Evolutionary conservation across 2,888 invertebrate species (phyloP).

Genomic region (Dasypogon diadema): DNA sequence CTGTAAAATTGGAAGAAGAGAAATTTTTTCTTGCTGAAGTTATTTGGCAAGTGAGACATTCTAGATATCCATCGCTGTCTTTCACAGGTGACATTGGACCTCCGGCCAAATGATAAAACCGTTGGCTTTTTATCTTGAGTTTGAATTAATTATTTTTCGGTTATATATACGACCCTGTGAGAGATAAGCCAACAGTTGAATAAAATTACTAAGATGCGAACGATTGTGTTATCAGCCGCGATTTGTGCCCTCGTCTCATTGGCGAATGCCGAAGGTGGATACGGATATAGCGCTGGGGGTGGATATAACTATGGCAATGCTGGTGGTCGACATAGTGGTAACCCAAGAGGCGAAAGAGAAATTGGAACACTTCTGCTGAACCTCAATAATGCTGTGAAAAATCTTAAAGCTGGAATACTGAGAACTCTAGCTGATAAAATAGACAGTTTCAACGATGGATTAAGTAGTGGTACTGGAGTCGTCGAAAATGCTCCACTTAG

Average conservation of each 20-base stretch:
- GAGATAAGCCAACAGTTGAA: constrained; percentile 4
- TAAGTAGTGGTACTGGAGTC: too few relatives aligned
- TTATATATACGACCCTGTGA: constrained; percentile 28
- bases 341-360: not conserved
- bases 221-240: not conserved
- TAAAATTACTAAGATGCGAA: constrained; percentile 22
- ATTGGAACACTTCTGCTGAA: not conserved
- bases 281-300: not conserved
- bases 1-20: too few relatives aligned
- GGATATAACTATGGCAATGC: not conserved
- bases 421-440: not conserved
- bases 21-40: too few relatives aligned
- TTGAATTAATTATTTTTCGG: constrained; percentile 28
- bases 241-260: not conserved
- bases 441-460: not conserved
- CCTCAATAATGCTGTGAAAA: not conserved
- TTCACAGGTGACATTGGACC: constrained; percentile 11
- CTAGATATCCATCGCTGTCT: too few relatives aligned
- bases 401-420: not conserved
- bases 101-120: constrained; percentile 8
- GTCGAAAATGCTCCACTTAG: not conserved
- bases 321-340: not conserved
- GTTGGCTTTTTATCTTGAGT: not conserved
- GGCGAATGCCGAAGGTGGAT: not conserved
- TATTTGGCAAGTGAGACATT: too few relatives aligned